Base-by-base conservation (phyloP, 2,888 invertebrate genomes). In the Hypselothyrea guttata region DNA sequence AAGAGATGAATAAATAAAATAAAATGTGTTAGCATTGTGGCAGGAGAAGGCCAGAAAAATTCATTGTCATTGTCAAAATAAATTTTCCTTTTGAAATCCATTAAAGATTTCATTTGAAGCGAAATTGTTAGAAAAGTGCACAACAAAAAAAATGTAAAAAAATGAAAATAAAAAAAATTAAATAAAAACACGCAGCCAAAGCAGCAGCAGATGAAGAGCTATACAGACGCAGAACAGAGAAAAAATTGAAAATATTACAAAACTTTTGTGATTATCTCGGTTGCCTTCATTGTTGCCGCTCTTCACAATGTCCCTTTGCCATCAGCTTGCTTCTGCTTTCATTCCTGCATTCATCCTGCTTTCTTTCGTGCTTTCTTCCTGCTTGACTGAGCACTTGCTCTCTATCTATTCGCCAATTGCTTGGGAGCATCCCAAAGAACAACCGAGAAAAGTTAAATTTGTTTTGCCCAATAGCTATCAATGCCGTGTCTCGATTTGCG, bases 51-150 rank as follows among this genome's bases (percentile, higher is more conserved):
- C 48, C 52, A 47, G 46, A 59, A 66, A 76, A 66, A 76, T 72
- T 73, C 74, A 74, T 73, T 76, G 74, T 76, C 74, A 76, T 76
- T 73, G 74, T 69, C 75, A 76, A 76, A 76, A 73, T 76, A 76
- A 76, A 74, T 76, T 76, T 75, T 74, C 66, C 61, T 76, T 74
- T 74, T 66, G 73, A 76, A 73, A 73, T 73, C 76, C 73, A 73
- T 73, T 73, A 76, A 72, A 75, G 73, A 58, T 72, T 68, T 75
- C 75, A 72, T 75, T 72, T 58, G 66, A 60, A 56, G 74, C 59
- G 71, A 74, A 71, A 75, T 66, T 75, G 66, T 75, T 71, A 47
- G 75, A 75, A 71, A 71, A 71, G 61, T 61, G 65, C 71, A 74
- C 22, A 5, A 22, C 22, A 22, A 22, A 22, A 22, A 22, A 22